Conservation (phyloP, 2,113 vertebrate genomes). For the Takifugu flavidus region DNA sequence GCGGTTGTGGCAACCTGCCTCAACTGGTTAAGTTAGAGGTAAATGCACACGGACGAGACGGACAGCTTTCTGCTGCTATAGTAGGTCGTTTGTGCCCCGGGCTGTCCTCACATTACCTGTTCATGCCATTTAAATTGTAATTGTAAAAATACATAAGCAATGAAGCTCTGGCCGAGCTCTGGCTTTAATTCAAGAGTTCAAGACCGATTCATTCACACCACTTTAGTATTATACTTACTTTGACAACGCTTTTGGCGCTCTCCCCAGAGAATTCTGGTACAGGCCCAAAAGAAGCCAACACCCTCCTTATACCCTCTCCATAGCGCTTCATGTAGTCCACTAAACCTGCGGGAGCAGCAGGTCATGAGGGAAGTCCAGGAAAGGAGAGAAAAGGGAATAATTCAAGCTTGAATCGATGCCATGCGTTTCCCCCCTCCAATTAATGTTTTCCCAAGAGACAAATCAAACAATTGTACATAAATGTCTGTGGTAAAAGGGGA, state of each 20-base stretch:
- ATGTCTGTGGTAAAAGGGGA: too few species aligned
- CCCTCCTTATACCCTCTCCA: slow-evolving; percentile 75
- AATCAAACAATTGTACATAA: background rate
- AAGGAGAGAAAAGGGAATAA: background rate
- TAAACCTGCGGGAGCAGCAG: slow-evolving; percentile 75
- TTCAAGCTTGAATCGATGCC: too few species aligned
- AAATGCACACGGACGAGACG: too few species aligned
- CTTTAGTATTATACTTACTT: slow-evolving; percentile 68
- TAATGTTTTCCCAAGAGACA: background rate
- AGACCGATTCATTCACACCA: background rate
- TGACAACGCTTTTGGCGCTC: slow-evolving; percentile 71
- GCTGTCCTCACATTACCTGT: too few species aligned
- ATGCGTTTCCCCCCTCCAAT: too few species aligned
- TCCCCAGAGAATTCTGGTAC: slow-evolving; percentile 84
- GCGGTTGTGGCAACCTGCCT: too few species aligned
- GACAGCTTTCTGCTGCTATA: too few species aligned
- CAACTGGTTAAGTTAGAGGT: too few species aligned
- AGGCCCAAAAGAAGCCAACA: slow-evolving; percentile 84
- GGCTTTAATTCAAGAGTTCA: background rate
- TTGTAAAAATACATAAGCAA: too few species aligned
- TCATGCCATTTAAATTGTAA: too few species aligned
- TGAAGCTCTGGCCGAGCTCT: background rate
- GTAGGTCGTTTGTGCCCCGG: too few species aligned
- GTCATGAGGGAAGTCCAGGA: background rate
- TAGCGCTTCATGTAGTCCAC: slow-evolving; percentile 87